phyloP scores from a whole-genome alignment of 1,140 invertebrate genomes.

The Drosophila athabasca region DNA sequence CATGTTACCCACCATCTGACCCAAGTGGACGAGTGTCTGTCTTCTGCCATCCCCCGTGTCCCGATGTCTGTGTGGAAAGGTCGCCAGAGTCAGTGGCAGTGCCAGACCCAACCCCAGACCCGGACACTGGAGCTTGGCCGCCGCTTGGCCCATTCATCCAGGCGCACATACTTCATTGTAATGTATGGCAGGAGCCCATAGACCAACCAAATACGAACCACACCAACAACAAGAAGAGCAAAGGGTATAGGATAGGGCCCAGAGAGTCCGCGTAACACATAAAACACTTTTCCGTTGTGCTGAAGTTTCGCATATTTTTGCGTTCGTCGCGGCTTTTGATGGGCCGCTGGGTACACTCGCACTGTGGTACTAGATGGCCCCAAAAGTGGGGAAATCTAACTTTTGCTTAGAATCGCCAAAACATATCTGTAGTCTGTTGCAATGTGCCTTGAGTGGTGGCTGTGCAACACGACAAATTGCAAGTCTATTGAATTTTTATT shows the following conservation, averaged over 20 bases:
- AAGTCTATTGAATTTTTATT: constrained; percentile 82
- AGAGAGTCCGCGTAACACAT: constrained; percentile 68
- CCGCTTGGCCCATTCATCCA: constrained; percentile 63
- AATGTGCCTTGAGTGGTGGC: constrained; percentile 59
- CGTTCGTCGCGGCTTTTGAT: constrained; percentile 73
- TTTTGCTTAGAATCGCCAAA: not conserved
- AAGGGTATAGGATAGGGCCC: constrained; percentile 8
- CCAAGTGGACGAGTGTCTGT: constrained; percentile 57
- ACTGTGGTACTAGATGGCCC: constrained; percentile 40
- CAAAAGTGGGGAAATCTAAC: not conserved
- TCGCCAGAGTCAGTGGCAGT: constrained; percentile 52
- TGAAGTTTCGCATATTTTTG: constrained; percentile 79
- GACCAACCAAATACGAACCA: constrained; percentile 11
- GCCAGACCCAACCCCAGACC: not conserved
- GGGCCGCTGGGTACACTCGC: constrained; percentile 7
- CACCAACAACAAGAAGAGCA: constrained; percentile 22
- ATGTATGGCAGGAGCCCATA: constrained; percentile 65
- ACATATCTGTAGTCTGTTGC: not conserved
- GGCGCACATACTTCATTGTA: constrained; percentile 77
- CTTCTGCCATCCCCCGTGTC: not conserved
- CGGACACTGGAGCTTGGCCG: constrained; percentile 11
- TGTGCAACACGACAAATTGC: constrained; percentile 72
- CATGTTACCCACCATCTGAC: constrained; percentile 44
- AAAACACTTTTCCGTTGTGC: constrained; percentile 64
- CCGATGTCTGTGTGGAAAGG: constrained; percentile 56